These are phyloP conservation scores for Rhea pennata DNA, from an alignment of 2,113 vertebrate genomes.

Conservation along the genomic window DNA sequence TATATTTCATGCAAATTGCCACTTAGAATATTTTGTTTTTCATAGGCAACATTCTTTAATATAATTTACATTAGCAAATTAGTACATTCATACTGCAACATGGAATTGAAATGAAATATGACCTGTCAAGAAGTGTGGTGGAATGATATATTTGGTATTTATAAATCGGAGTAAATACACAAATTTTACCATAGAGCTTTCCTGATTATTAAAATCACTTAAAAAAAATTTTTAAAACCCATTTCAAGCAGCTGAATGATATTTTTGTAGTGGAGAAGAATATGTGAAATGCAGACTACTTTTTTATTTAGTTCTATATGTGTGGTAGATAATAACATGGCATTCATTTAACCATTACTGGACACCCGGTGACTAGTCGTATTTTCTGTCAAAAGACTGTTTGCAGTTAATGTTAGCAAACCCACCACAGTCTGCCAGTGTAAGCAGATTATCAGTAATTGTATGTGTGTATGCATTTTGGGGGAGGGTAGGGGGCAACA, in stretches of 20 bases:
- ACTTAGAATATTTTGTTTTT: constrained; percentile 29
- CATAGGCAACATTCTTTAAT: constrained; percentile 37
- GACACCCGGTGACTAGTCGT: constrained; percentile 90
- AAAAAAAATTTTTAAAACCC: constrained; percentile 53
- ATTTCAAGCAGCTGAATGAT: constrained; percentile 64
- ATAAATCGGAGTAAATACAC: constrained; percentile 55
- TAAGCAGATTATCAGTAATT: constrained; percentile 96
- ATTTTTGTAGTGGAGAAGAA: constrained; percentile 73
- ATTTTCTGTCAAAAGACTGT: constrained; percentile 93
- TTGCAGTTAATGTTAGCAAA: constrained; percentile 92
- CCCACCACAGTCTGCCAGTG: constrained; percentile 87
- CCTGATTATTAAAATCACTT: constrained; percentile 62
- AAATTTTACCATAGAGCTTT: constrained; percentile 59
- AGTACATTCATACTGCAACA: background rate
- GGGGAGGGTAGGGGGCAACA: constrained; percentile 85
- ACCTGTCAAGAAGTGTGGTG: constrained; percentile 47
- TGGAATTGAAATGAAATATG: constrained; percentile 53
- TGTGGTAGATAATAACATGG: constrained; percentile 88
- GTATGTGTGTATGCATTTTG: constrained; percentile 92
- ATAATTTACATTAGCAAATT: constrained; percentile 48
- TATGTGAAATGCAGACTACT: constrained; percentile 78
- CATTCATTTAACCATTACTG: constrained; percentile 90
- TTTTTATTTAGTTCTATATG: constrained; percentile 87
- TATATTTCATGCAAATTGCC: constrained; percentile 4
- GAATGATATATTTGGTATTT: constrained; percentile 60